Base-by-base conservation (phyloP, 2,888 invertebrate species). In the Micoletzkya japonica region DNA sequence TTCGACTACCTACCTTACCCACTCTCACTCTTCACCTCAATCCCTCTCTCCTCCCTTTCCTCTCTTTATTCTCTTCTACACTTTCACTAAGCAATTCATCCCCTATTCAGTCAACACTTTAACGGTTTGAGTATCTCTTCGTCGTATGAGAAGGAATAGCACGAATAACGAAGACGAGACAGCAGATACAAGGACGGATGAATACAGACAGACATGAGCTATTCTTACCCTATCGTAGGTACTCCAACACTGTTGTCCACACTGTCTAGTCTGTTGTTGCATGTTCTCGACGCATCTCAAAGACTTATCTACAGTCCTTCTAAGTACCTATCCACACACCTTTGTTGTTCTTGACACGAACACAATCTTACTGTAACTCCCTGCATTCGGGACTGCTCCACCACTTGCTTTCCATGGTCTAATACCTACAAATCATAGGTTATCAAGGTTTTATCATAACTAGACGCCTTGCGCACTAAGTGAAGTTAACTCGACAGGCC, bases 331-430 rank as follows among this genome's bases (percentile, higher is more conserved):
- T 7, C 54, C 66, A 54, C 49, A 7, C 4, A 34, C 68, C 49
- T 57, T 49, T 68, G 44, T 14, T 68, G 68, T n/a, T 68, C 68
- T 34, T 68, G 68, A 28, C 68, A 68, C 6, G 57, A 32, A 32
- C 68, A 68, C 20, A 58, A 24, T 58, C 68, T 37, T 20, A 50
- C 50, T 7, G 57, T 49, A 30, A 58, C 49, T 58, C 68, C 68
- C 34, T 57, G 57, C 58, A 68, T 68, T 37, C 58, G 37, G 32
- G 57, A 68, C 32, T 68, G 64, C 30, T 66, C 64, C 30, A 66
- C 64, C 20, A 66, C 64, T 37, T 52, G 36, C 24, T 30, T 30
- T n/a, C 64, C 64, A 37, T 66, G 52, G 26, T 36, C 26, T 0
- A 63, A 26, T 24, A 63, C 63, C 63, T 63, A 52, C 52, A 52